Evolutionary conservation across 2,113 vertebrate genomes (phyloP), one percentile per base, ranked within the genome.

Genomic region (Phrynosoma platyrhinos): DNA sequence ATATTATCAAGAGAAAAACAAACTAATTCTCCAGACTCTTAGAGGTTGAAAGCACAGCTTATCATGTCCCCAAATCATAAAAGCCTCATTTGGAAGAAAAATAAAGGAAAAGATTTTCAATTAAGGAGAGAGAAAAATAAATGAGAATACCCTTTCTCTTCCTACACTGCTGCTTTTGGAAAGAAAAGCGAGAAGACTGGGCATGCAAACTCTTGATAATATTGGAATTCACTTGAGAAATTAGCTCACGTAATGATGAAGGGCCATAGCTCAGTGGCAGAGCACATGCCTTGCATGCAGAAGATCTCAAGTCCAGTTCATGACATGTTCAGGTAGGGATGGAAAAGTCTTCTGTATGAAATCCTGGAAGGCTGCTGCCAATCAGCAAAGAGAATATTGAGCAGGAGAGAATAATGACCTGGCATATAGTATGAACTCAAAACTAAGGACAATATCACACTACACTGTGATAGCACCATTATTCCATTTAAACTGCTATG

Each of bases 21-120:
- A 89, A 88, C 85, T 89, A 93, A 89, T 64, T 92, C 25, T 0
- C 89, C 88, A 77, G 91, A 69, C 89, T 32, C 86, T 80, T 84
- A 95, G 79, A 94, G 87, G 91, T 85, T 94, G 90, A 92, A 91
- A 85, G 90, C 86, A 85, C 90, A 92, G 71, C 91, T 94, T 95
- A 94, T 94, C 88, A 62, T 94, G 94, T 83, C 91, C 58, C 58
- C 94, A 91, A 95, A 94, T 94, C 76, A 87, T 93, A 92, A 92
- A 95, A 95, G 87, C 30, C 79, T 87, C 20, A 81, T 92, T 90
- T 94, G 79, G 90, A 92, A 90, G 79, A 88, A 90, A 32, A 90
- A 84, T 68, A 87, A 91, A 76, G 32, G 84, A 88, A 88, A 79
- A 87, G 62, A 87, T 69, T 74, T 68, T 80, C 66, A 88, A 87